phyloP scores from a whole-genome alignment of 1,140 invertebrate genomes.

The Philotrypesis tridentata region DNA sequence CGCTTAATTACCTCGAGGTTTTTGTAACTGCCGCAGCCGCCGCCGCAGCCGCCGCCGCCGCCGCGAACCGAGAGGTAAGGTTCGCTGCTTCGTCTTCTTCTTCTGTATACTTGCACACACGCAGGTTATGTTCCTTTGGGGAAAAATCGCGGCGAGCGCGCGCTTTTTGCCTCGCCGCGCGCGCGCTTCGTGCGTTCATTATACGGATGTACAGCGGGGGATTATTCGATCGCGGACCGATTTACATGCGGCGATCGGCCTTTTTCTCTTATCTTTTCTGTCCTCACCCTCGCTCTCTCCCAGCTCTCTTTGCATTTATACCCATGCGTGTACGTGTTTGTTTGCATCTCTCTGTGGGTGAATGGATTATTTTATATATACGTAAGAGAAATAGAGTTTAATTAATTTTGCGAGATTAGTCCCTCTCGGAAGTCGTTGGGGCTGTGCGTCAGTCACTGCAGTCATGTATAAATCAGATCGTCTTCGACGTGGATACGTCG shows the following conservation, averaged over 20 bases:
- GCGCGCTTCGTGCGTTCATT: slow-evolving; percentile 22
- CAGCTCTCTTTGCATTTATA: no score
- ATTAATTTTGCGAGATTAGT: not conserved
- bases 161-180: not conserved
- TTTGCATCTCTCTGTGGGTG: no score
- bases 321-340: no score
- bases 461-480: slow-evolving; percentile 21
- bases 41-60: no score
- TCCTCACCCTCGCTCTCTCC: not conserved
- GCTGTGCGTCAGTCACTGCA: not conserved
- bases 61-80: no score
- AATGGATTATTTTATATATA: not conserved
- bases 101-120: no score
- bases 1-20: slow-evolving; percentile 45
- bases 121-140: slow-evolving; percentile 2
- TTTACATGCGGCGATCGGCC: slow-evolving; percentile 25
- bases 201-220: not conserved
- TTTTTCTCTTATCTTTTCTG: not conserved
- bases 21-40: slow-evolving; percentile 16
- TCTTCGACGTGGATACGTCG: not conserved
- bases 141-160: slow-evolving; percentile 18
- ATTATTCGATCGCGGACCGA: slow-evolving; percentile 2
- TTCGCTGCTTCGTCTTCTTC: not conserved
- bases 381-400: not conserved
- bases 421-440: not conserved